Evolutionary conservation across 2,797 vertebrate species (phyloP).

Genomic region (Spinibarbus caldwelli): DNA sequence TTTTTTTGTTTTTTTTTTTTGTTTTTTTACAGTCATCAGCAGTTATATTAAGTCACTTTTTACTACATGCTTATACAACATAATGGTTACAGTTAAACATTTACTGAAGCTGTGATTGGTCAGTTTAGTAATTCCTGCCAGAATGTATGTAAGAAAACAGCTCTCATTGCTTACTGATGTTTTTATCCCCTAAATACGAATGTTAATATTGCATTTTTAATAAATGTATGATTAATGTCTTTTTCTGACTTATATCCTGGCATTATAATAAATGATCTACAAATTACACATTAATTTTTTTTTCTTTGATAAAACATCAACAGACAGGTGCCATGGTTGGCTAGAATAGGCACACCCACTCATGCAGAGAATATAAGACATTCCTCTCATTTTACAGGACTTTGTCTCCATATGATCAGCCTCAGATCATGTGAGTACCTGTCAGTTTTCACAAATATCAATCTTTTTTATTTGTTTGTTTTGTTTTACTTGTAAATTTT

Average conservation of each 20-base stretch:
- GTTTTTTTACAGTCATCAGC: too few species aligned
- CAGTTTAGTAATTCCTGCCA: not conserved
- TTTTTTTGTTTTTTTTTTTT: too few species aligned
- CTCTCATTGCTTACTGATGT: not conserved
- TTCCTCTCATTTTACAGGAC: conserved; percentile 55
- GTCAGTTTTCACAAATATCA: not conserved
- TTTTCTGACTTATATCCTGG: not conserved
- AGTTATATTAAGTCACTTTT: not conserved
- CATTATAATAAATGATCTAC: not conserved
- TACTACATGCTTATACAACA: conserved; percentile 5
- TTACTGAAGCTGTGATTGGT: conserved; percentile 3
- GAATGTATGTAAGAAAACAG: not conserved
- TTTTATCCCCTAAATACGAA: not conserved
- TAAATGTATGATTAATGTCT: not conserved
- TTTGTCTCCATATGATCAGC: conserved; percentile 61
- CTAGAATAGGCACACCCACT: conserved; percentile 66
- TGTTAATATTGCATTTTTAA: not conserved
- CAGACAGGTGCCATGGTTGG: conserved; percentile 63
- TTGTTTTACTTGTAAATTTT: not conserved
- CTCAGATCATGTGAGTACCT: conserved; percentile 38
- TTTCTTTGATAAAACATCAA: conserved; percentile 57
- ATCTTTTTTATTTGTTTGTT: not conserved
- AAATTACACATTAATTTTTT: conserved; percentile 12
- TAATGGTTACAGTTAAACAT: not conserved
- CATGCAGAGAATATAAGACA: conserved; percentile 56